Percentiles rank a stretch among this genome's conserved stretches.
phyloP scores from a whole-genome alignment of 1,140 invertebrate genomes.

The Bombus huntii region DNA sequence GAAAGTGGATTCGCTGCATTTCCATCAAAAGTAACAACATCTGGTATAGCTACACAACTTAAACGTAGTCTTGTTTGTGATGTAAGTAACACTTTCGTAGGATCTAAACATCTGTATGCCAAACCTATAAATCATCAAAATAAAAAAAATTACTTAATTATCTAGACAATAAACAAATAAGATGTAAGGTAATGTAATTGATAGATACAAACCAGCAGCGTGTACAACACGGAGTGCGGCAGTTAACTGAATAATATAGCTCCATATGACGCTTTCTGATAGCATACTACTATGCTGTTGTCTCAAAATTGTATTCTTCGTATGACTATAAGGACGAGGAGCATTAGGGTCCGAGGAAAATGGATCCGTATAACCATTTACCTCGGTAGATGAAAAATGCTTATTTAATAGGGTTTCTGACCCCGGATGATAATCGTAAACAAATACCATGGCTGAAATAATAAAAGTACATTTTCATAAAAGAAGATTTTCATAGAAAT shows the following conservation, averaged over 20 bases:
- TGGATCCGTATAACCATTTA: constrained; percentile 90
- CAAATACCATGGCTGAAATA: constrained; percentile 94
- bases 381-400: constrained; percentile 89
- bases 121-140: constrained; percentile 79
- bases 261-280: constrained; percentile 96
- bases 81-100: constrained; percentile 94
- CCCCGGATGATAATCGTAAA: constrained; percentile 97
- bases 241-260: constrained; percentile 97
- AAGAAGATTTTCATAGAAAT: neutral
- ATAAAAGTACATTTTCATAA: constrained; percentile 31
- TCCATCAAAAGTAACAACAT: constrained; percentile 92
- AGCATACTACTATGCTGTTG: constrained; percentile 89
- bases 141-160: neutral
- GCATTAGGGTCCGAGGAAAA: constrained; percentile 92
- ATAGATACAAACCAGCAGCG: constrained; percentile 84
- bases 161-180: neutral
- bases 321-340: constrained; percentile 91
- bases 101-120: constrained; percentile 91
- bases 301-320: constrained; percentile 89
- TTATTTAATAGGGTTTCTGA: constrained; percentile 93
- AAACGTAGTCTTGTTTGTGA: constrained; percentile 88
- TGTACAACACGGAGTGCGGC: constrained; percentile 97
- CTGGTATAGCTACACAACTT: constrained; percentile 92
- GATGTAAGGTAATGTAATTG: constrained; percentile 3
- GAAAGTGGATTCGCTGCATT: constrained; percentile 86